Evolutionary conservation across 1,140 invertebrate species (phyloP).

Genomic region (Uloborus diversus): DNA sequence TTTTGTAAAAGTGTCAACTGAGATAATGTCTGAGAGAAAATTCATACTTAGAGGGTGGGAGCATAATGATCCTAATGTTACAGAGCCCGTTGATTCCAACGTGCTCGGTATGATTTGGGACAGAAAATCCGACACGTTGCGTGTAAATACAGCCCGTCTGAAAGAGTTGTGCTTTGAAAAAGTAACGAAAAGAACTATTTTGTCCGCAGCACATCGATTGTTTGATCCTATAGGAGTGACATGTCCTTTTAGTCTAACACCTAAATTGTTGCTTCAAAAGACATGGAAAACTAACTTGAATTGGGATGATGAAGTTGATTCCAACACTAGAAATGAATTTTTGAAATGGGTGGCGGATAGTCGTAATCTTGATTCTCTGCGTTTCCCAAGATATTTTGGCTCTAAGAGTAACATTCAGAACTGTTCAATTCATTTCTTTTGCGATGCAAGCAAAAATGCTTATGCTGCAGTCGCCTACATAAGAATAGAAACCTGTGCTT

Average conservation of each 20-base stretch:
- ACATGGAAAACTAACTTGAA: conserved; percentile 2
- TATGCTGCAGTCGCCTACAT: neutral
- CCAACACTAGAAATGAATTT: conserved; percentile 21
- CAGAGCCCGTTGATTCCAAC: neutral
- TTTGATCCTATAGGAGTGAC: conserved; percentile 51
- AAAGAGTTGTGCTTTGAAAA: neutral
- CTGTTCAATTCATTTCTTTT: neutral
- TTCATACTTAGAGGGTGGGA: conserved; percentile 7
- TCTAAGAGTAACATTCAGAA: too few species aligned
- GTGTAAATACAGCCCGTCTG: neutral
- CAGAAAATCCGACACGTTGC: neutral
- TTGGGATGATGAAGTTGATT: conserved; percentile 19
- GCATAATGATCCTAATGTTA: neutral
- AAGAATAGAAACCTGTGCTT: neutral
- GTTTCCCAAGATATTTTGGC: too few species aligned
- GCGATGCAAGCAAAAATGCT: neutral
- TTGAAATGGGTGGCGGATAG: neutral
- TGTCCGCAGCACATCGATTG: neutral
- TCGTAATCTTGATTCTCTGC: too few species aligned
- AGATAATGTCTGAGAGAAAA: conserved; percentile 8
- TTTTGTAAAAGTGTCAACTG: neutral
- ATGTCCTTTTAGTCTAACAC: conserved; percentile 19
- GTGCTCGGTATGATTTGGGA: neutral
- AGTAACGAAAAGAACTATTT: neutral
- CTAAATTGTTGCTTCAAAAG: conserved; percentile 11